Percentiles rank a stretch among this genome's conserved stretches.
Evolutionary conservation across 2,797 vertebrate genomes (phyloP).

Genomic region (Melanogrammus aeglefinus): DNA sequence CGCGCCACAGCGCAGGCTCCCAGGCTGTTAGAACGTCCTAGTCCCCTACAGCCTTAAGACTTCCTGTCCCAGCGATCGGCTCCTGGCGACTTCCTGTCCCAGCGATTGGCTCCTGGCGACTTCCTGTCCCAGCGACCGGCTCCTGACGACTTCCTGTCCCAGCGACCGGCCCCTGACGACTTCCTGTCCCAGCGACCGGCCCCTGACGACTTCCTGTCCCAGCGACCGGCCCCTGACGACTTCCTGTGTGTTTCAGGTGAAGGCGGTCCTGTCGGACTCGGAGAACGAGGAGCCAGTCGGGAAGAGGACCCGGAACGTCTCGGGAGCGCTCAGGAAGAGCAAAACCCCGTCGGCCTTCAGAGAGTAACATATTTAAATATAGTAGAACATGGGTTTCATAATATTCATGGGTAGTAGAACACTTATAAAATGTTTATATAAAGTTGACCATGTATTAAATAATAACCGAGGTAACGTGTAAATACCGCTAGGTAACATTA

Average conservation of each 20-base stretch:
- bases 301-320: constrained; percentile 80
- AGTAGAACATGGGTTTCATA: neutral
- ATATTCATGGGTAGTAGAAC: too few relatives aligned
- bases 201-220: neutral
- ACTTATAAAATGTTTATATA: too few relatives aligned
- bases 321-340: constrained; percentile 86
- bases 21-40: too few relatives aligned
- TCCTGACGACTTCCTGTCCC: neutral
- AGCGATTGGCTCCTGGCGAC: neutral
- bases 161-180: neutral
- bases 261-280: constrained; percentile 86
- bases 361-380: constrained; percentile 63
- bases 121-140: too few relatives aligned
- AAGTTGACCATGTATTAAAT: too few relatives aligned
- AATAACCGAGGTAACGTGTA: too few relatives aligned
- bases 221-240: neutral
- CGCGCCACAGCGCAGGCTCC: too few relatives aligned
- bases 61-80: neutral
- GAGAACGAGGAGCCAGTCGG: constrained; percentile 92
- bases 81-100: neutral
- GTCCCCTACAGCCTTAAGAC: too few relatives aligned
- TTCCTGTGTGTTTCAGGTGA: constrained; percentile 58
- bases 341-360: constrained; percentile 73
- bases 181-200: neutral
- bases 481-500: neutral